A percentile compares a stretch with the other conserved stretches of the same genome.
phyloP scores from a whole-genome alignment of 2,797 vertebrate genomes.

The Pampus argenteus region DNA sequence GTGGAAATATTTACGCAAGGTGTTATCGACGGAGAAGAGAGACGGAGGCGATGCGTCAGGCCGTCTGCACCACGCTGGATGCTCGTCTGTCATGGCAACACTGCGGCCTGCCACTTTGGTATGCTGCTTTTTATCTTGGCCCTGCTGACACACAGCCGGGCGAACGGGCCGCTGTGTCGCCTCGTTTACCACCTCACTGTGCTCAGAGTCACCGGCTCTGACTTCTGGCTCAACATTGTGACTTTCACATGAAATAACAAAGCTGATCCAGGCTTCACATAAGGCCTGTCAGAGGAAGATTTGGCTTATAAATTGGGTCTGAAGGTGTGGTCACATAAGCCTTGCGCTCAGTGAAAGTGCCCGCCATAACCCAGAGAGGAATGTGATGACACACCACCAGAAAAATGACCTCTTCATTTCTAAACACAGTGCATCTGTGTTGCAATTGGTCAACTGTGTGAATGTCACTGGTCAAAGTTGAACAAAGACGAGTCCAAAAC shows the following conservation, averaged over 20 bases:
- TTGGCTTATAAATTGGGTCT: too few species aligned
- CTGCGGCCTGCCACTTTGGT: constrained; percentile 58
- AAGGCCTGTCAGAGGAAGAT: too few species aligned
- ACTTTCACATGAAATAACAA: too few species aligned
- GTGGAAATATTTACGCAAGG: constrained; percentile 66
- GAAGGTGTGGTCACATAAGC: background rate
- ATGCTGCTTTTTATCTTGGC: constrained; percentile 46
- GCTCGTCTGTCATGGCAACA: constrained; percentile 57
- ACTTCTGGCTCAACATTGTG: too few species aligned
- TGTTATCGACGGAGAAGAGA: constrained; percentile 52
- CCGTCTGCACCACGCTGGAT: constrained; percentile 42
- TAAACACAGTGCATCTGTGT: too few species aligned
- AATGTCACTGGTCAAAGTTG: background rate
- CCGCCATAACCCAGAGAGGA: too few species aligned
- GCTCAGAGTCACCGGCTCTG: background rate
- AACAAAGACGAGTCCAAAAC: too few species aligned
- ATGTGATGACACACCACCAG: too few species aligned
- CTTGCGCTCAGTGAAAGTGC: background rate
- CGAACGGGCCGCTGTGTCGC: constrained; percentile 20
- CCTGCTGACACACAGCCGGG: constrained; percentile 51
- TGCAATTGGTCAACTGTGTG: background rate
- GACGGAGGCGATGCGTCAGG: constrained; percentile 8
- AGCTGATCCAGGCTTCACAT: too few species aligned
- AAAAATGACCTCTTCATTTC: too few species aligned
- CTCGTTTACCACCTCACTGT: constrained; percentile 14